Percentiles rank a stretch among this genome's conserved stretches.
These are phyloP conservation scores for Ormyrus nitidulus DNA, from an alignment of 2,888 invertebrate genomes.

Conservation along the genomic window DNA sequence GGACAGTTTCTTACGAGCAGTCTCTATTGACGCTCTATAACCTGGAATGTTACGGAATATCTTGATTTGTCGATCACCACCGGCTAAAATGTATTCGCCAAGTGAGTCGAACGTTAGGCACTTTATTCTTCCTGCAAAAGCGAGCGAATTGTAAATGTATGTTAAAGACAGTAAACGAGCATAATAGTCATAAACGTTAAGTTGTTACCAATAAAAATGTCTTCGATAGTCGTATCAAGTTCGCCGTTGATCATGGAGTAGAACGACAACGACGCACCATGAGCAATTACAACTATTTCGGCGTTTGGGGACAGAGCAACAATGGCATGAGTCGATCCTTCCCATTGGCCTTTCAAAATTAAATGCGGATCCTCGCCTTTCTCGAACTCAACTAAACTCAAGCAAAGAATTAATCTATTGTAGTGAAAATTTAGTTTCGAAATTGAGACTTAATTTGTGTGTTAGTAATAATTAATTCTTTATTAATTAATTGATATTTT, in stretches of 20 bases:
- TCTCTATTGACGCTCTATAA: constrained; percentile 76
- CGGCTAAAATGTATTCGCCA: constrained; percentile 84
- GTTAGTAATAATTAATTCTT: not conserved
- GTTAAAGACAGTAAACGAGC: not conserved
- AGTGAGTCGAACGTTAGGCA: constrained; percentile 85
- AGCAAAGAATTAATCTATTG: constrained; percentile 15
- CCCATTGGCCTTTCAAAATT: constrained; percentile 81
- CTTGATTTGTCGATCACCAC: constrained; percentile 86
- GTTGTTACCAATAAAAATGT: constrained; percentile 79
- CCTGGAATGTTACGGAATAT: constrained; percentile 89
- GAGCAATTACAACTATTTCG: constrained; percentile 84
- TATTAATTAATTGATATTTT: not conserved
- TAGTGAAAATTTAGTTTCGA: constrained; percentile 5
- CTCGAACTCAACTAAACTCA: constrained; percentile 82
- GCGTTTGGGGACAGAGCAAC: constrained; percentile 89
- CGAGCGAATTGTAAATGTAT: constrained; percentile 3
- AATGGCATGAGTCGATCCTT: constrained; percentile 76
- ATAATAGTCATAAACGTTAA: constrained; percentile 1
- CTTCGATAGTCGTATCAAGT: constrained; percentile 82
- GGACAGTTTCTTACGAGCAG: constrained; percentile 77
- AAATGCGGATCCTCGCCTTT: constrained; percentile 88
- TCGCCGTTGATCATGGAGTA: constrained; percentile 81
- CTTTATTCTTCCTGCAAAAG: constrained; percentile 80
- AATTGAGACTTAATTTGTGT: not conserved
- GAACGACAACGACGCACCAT: constrained; percentile 81